Evolutionary conservation across 2,888 invertebrate species (phyloP).

Genomic region (Polydrusus pterygomalis): DNA sequence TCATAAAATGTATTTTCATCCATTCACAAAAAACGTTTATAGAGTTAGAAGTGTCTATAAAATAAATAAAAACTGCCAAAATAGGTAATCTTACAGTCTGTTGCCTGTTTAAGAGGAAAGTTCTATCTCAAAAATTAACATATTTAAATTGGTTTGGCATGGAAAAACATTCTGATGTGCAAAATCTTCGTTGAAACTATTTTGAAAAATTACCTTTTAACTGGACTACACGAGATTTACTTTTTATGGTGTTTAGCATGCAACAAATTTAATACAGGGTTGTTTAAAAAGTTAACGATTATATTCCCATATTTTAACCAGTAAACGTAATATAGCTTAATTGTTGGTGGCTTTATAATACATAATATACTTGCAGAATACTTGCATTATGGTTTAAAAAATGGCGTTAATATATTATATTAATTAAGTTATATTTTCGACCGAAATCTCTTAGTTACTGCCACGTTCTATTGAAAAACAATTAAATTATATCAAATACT

Average conservation of each 20-base stretch:
- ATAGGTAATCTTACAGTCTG: conserved; percentile 40
- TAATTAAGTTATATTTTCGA: too few relatives aligned
- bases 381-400: too few relatives aligned
- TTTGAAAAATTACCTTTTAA: conserved; percentile 31
- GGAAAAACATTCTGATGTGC: conserved; percentile 21
- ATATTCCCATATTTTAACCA: not conserved
- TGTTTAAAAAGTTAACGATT: not conserved
- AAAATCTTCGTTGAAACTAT: conserved; percentile 21
- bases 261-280: conserved; percentile 8
- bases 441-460: too few relatives aligned
- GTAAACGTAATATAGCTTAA: not conserved
- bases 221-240: conserved; percentile 45
- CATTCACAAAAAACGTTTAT: conserved; percentile 22
- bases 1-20: conserved; percentile 32
- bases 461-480: too few relatives aligned
- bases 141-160: conserved; percentile 48
- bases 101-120: conserved; percentile 30
- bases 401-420: too few relatives aligned
- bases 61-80: conserved; percentile 41
- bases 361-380: too few relatives aligned
- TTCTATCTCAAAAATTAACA: conserved; percentile 37
- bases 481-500: too few relatives aligned
- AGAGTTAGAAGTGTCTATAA: conserved; percentile 31
- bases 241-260: conserved; percentile 13
- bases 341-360: too few relatives aligned